Evolutionary conservation across 2,797 vertebrate genomes (phyloP), one percentile per base, ranked within the genome.

Genomic region (Diglossa cyanea): DNA sequence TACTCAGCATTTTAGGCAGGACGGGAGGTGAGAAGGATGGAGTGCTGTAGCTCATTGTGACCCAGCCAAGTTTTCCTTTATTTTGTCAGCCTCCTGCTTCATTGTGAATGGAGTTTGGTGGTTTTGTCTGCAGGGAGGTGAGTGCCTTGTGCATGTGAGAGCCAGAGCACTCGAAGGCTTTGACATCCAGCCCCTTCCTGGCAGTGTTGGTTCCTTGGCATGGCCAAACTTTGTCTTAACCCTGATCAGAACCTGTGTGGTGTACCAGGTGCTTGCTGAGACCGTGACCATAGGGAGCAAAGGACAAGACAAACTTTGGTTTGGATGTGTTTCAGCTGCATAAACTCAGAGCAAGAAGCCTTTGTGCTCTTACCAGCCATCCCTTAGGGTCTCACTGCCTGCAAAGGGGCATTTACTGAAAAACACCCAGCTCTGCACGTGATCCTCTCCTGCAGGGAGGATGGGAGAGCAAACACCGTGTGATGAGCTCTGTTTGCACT

Each of bases 281-380:
- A 19, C 62, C 37, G 4, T 1, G n/a, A 28, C 5, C 44, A 2
- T 3, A 0, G 5, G 5, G 21, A 61, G n/a, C 30, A n/a, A 33
- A 44, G 63, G 44, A 14, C 77, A 47, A 6, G 71, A 26, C 17
- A 25, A 20, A 6, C 3, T 2, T 68, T 55, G 51, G 0, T 61
- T 48, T 53, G 81, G 37, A 4, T 45, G 66, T 1, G 17, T 39
- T 81, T 42, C 54, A n/a, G 37, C 61, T 15, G 2, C 21, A 17
- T 8, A 4, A 81, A 17, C 68, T 13, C 6, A 3, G 55, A 30
- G 58, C 50, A 19, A 23, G 31, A 10, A 21, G 31, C 31, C 28
- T 17, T 73, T 72, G 42, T 88, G 15, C 51, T 78, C 65, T 24
- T 7, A 3, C 2, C 54, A 25, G 57, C 50, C 37, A 0, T 39